A percentile compares a stretch with the other conserved stretches of the same genome.
These are phyloP conservation scores for Caenorhabditis imperialis DNA, from an alignment of 2,888 invertebrate species.

Conservation along the genomic window DNA sequence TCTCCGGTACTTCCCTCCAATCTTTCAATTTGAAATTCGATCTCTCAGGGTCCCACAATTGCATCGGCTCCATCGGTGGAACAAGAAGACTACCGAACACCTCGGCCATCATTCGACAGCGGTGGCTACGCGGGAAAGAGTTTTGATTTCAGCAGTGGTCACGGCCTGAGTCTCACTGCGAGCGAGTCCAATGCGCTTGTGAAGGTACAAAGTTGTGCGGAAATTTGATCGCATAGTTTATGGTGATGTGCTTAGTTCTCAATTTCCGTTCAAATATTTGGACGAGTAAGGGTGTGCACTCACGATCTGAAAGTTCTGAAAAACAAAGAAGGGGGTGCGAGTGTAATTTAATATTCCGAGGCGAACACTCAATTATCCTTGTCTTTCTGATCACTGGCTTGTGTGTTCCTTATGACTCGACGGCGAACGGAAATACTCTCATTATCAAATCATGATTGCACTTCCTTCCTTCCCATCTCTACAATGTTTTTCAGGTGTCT, in stretches of 20 bases:
- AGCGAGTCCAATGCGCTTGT: conserved; percentile 76
- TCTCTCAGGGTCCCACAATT: conserved; percentile 75
- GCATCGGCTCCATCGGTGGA: conserved; percentile 77
- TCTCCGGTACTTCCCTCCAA: conserved; percentile 14
- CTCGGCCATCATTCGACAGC: conserved; percentile 71
- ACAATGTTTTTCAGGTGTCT: conserved; percentile 70
- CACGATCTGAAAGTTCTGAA: too few relatives aligned
- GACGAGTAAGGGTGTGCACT: too few relatives aligned
- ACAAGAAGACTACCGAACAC: conserved; percentile 77
- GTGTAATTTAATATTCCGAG: too few relatives aligned
- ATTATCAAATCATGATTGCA: too few relatives aligned
- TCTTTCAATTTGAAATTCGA: neutral
- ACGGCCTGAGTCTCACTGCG: conserved; percentile 48
- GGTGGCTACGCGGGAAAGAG: conserved; percentile 73
- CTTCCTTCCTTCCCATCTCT: too few relatives aligned
- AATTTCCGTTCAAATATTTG: conserved; percentile 39
- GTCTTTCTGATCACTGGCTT: too few relatives aligned
- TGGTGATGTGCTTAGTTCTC: conserved; percentile 21
- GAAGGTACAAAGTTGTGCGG: conserved; percentile 66
- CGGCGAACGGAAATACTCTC: too few relatives aligned
- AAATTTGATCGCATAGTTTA: conserved; percentile 12
- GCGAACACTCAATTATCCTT: neutral
- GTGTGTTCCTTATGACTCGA: too few relatives aligned
- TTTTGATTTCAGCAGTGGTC: conserved; percentile 73
- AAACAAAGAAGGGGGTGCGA: too few relatives aligned